Conservation (phyloP, 2,888 invertebrate species). For the Salticus scenicus region DNA sequence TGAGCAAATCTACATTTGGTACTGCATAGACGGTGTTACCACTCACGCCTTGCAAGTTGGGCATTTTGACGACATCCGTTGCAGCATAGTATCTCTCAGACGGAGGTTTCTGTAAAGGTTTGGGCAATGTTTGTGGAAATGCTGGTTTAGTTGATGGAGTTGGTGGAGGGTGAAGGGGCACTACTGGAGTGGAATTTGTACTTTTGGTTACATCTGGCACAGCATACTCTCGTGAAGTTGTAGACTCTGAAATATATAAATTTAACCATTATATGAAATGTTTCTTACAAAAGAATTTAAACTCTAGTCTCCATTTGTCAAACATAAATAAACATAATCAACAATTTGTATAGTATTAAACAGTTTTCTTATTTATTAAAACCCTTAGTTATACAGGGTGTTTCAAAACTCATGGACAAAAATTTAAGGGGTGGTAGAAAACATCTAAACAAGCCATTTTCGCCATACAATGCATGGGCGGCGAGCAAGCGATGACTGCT, state of each 20-base stretch:
- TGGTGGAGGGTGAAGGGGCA: conserved; percentile 42
- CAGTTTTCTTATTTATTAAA: no score
- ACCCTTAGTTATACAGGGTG: no score
- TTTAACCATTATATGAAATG: no score
- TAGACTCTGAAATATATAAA: conserved; percentile 53
- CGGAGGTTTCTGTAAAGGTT: conserved; percentile 78
- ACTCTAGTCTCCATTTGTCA: no score
- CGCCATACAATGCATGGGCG: no score
- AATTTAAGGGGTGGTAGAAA: no score
- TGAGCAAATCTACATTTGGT: conserved; percentile 77
- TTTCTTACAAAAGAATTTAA: no score
- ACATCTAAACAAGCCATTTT: no score
- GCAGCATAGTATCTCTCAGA: conserved; percentile 83
- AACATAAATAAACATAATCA: no score
- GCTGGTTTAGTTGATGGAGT: conserved; percentile 73
- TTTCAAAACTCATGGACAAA: no score
- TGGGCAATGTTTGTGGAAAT: conserved; percentile 73
- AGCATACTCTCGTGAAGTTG: conserved; percentile 80
- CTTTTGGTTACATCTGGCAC: conserved; percentile 82
- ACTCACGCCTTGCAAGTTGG: conserved; percentile 76
- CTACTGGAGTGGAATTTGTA: conserved; percentile 69
- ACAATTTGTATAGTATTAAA: no score
- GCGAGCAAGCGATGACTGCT: no score
- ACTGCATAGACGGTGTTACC: conserved; percentile 78
- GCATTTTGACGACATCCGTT: conserved; percentile 80